phyloP scores from a whole-genome alignment of 2,797 vertebrate genomes.

The Falco columbarius region DNA sequence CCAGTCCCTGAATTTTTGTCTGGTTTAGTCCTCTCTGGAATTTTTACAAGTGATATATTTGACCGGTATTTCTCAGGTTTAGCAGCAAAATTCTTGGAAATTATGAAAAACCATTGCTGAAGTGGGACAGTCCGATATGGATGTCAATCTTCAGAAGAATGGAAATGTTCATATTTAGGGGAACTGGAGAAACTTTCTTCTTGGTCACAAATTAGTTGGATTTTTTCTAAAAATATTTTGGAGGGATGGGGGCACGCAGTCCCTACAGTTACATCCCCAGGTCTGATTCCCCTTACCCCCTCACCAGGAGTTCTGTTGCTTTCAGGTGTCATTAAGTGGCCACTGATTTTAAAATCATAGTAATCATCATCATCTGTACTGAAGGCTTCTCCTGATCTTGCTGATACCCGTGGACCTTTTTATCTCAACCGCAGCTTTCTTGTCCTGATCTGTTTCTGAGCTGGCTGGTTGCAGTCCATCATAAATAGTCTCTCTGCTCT shows the following conservation, averaged over 20 bases:
- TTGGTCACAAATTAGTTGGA: background rate
- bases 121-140: background rate
- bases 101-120: background rate
- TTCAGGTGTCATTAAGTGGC: background rate
- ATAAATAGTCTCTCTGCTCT: background rate
- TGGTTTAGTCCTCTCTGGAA: background rate
- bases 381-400: background rate
- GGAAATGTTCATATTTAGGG: background rate
- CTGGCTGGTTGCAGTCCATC: background rate
- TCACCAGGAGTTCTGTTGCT: background rate
- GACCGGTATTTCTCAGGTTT: background rate
- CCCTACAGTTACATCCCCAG: background rate
- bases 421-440: background rate
- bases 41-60: background rate
- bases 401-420: background rate
- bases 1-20: background rate
- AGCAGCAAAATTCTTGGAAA: background rate
- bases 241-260: rapidly evolving
- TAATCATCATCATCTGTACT: background rate
- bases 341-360: background rate
- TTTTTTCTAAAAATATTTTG: no score
- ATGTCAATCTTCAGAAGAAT: background rate
- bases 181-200: background rate
- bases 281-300: no score
- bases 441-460: background rate